Conservation (phyloP, 1,140 invertebrate species). For the Cepaea nemoralis region DNA sequence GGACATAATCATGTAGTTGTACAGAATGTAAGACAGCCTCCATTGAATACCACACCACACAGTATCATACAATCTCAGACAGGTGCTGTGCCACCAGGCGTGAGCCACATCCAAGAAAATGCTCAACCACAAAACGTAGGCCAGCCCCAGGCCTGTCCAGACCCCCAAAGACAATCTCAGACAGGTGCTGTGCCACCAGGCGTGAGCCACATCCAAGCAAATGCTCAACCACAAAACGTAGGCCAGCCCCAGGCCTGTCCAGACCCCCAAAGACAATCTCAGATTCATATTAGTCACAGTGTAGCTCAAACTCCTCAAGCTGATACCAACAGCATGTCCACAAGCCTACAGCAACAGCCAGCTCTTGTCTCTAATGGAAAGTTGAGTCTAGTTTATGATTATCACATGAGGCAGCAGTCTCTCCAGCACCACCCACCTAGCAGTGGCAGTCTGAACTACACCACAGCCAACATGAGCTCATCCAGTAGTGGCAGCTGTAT, state of each 20-base stretch:
- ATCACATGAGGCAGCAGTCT: not conserved
- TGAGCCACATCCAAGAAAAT: too few relatives aligned
- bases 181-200: too few relatives aligned
- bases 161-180: too few relatives aligned
- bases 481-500: slow-evolving; percentile 3
- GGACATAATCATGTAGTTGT: not conserved
- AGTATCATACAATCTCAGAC: too few relatives aligned
- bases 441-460: not conserved
- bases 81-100: too few relatives aligned
- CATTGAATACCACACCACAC: too few relatives aligned
- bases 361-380: not conserved
- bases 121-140: too few relatives aligned
- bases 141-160: too few relatives aligned
- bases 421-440: not conserved
- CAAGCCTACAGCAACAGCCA: not conserved
- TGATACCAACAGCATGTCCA: not conserved
- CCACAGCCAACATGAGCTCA: not conserved
- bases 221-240: too few relatives aligned
- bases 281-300: not conserved
- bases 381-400: not conserved
- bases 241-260: too few relatives aligned
- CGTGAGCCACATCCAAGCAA: too few relatives aligned
- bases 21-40: not conserved
- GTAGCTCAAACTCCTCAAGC: not conserved
- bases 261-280: not conserved